Percentiles rank a stretch among this genome's conserved stretches.
These are phyloP conservation scores for Pungitius pungitius DNA, from an alignment of 2,113 vertebrate genomes.

Conservation along the genomic window DNA sequence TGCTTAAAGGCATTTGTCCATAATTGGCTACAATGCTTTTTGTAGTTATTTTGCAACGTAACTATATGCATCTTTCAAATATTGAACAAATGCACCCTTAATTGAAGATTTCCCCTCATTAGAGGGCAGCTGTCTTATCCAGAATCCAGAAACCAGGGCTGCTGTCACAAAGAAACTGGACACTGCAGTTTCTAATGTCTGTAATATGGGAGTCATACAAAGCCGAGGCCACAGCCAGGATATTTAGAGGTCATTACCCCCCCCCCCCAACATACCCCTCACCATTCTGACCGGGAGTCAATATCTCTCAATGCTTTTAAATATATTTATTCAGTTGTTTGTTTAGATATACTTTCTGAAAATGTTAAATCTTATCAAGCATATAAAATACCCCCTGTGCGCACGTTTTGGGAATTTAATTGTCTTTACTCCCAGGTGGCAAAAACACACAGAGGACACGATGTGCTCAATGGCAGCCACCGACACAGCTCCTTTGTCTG, in stretches of 20 bases:
- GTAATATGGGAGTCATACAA: background rate
- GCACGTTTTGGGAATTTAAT: background rate
- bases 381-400: background rate
- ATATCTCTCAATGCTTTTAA: background rate
- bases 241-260: background rate
- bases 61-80: background rate
- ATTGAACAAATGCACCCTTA: background rate
- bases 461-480: background rate
- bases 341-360: background rate
- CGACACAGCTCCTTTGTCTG: background rate
- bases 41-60: background rate
- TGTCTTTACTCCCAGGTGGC: background rate
- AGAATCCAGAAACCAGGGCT: conserved; percentile 31
- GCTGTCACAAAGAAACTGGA: conserved; percentile 8
- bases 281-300: background rate
- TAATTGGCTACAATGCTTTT: background rate
- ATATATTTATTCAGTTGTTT: background rate
- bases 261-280: background rate
- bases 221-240: background rate
- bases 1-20: background rate
- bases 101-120: background rate
- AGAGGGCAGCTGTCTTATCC: background rate
- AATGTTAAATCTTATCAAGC: background rate
- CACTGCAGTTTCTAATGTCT: background rate
- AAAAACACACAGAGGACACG: background rate